Evolutionary conservation across 1,140 invertebrate species (phyloP).

Genomic region (Achroia grisella): DNA sequence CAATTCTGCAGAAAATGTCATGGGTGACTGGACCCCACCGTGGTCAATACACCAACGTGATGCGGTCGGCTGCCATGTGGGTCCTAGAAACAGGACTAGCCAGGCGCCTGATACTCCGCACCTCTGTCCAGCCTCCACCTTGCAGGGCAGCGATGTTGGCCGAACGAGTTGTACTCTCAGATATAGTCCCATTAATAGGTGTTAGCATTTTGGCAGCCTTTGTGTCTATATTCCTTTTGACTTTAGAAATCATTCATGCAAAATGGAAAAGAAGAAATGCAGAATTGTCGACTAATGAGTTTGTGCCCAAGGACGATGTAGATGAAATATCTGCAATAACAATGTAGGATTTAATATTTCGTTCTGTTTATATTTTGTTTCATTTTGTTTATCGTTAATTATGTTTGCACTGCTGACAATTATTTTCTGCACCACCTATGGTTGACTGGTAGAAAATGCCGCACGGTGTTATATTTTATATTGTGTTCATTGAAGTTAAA

Average conservation of each 20-base stretch:
- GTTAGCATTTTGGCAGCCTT: slow-evolving; percentile 21
- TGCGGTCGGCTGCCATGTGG: slow-evolving; percentile 34
- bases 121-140: slow-evolving; percentile 33
- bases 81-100: slow-evolving; percentile 38
- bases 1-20: slow-evolving; percentile 20
- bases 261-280: slow-evolving; percentile 12
- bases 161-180: slow-evolving; percentile 48
- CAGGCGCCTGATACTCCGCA: slow-evolving; percentile 26
- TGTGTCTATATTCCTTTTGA: slow-evolving; percentile 29
- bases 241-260: slow-evolving; percentile 26
- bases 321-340: too few relatives aligned
- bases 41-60: slow-evolving; percentile 34
- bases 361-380: too few relatives aligned
- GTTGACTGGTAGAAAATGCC: too few relatives aligned
- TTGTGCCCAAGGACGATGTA: too few relatives aligned
- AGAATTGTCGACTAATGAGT: too few relatives aligned
- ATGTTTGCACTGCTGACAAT: too few relatives aligned
- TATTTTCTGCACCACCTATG: too few relatives aligned
- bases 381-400: too few relatives aligned
- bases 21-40: slow-evolving; percentile 39
- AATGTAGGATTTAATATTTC: too few relatives aligned
- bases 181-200: slow-evolving; percentile 31
- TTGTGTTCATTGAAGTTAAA: too few relatives aligned
- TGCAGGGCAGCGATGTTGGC: slow-evolving; percentile 46
- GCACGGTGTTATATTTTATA: too few relatives aligned